A percentile compares a stretch with the other conserved stretches of the same genome.
These are phyloP conservation scores for Pituophis catenifer DNA, from an alignment of 2,113 vertebrate species.

Conservation along the genomic window DNA sequence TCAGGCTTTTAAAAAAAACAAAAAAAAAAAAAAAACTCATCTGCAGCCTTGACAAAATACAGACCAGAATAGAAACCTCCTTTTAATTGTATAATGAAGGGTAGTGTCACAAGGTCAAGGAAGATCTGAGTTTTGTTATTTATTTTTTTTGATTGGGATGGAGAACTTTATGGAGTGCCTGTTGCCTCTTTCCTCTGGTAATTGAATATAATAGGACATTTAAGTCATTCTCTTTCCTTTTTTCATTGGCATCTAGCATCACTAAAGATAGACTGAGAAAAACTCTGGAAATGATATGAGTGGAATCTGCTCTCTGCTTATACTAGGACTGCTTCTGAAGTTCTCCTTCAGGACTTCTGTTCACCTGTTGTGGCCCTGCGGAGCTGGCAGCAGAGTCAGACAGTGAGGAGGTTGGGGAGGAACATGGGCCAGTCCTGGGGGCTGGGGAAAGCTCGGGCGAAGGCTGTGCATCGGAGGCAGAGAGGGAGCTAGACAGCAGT, in stretches of 20 bases:
- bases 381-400: too few species aligned
- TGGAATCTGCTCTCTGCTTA: background rate
- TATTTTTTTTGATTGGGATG: background rate
- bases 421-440: too few species aligned
- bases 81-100: constrained; percentile 16
- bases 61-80: background rate
- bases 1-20: constrained; percentile 2
- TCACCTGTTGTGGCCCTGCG: too few species aligned
- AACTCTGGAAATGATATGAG: background rate
- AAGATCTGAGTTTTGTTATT: background rate
- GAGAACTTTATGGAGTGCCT: background rate
- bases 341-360: background rate
- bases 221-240: background rate
- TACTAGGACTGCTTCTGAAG: too few species aligned
- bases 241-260: background rate
- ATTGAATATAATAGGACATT: constrained; percentile 31
- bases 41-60: constrained; percentile 31
- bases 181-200: background rate
- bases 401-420: too few species aligned
- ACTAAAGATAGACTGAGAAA: background rate
- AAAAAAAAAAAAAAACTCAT: constrained; percentile 13
- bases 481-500: too few species aligned
- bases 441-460: too few species aligned
- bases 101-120: constrained; percentile 34
- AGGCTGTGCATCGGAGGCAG: too few species aligned